Evolutionary conservation across 2,888 invertebrate genomes (phyloP), one percentile per base, ranked within the genome.

Genomic region (Epsilonema sp.): DNA sequence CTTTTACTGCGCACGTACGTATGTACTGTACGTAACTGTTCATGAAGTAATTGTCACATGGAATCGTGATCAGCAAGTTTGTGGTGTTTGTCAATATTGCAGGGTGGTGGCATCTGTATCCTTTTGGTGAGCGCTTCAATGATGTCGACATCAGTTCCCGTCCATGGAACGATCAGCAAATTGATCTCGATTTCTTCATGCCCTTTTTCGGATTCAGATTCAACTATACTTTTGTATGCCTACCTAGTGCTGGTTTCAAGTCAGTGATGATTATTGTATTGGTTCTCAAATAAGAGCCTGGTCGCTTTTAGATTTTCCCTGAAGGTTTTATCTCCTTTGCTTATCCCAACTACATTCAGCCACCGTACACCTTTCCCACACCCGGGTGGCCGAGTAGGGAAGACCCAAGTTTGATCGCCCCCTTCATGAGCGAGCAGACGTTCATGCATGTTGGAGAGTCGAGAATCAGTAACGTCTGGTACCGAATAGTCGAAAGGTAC

Each of bases 251-350:
- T n/a, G n/a, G n/a, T n/a, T n/a, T n/a, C n/a, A n/a, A n/a, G n/a
- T n/a, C n/a, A n/a, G n/a, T n/a, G n/a, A n/a, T n/a, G n/a, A n/a
- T n/a, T n/a, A n/a, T n/a, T n/a, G n/a, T n/a, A n/a, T n/a, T n/a
- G n/a, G n/a, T n/a, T n/a, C n/a, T n/a, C n/a, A n/a, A n/a, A n/a
- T n/a, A n/a, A n/a, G n/a, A n/a, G n/a, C n/a, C n/a, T n/a, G n/a
- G n/a, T n/a, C n/a, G n/a, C n/a, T n/a, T n/a, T n/a, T 31, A 57
- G 55, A 48, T 56, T 24, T 56, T 55, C 40, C 56, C 60, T 38
- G 59, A 57, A 41, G 59, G 57, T 20, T 60, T 60, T 42, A 47
- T 57, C 20, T 58, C 57, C 2, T 57, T 57, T 31, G 53, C 55
- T 3, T 49, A 54, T 42, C 57, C 57, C 2, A 47, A 48, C 41